A percentile compares a stretch with the other conserved stretches of the same genome.
Conservation (phyloP, 2,113 vertebrate genomes). For the Chionodraco myersi region DNA sequence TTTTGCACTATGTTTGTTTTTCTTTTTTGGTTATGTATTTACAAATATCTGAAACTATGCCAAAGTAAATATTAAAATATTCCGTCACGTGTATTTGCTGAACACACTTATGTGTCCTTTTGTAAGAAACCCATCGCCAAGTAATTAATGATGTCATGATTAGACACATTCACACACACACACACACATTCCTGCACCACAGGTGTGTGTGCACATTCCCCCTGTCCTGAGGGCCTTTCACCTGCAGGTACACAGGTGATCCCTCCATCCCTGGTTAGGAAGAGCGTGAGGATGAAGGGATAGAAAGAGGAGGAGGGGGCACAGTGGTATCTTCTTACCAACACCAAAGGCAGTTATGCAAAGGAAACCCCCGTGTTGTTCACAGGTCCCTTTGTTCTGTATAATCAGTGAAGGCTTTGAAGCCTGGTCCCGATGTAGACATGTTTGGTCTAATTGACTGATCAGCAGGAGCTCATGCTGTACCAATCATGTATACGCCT, state of each 20-base stretch:
- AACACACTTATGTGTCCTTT: slow-evolving; percentile 54
- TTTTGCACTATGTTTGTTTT: slow-evolving; percentile 79
- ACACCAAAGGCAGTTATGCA: slow-evolving; percentile 68
- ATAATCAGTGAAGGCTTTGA: slow-evolving; percentile 77
- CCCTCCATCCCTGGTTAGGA: slow-evolving; percentile 58
- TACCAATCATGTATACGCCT: slow-evolving; percentile 61
- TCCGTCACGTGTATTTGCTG: slow-evolving; percentile 35
- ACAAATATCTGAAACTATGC: slow-evolving; percentile 43
- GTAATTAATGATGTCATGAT: slow-evolving; percentile 20
- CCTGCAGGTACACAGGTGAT: slow-evolving; percentile 67
- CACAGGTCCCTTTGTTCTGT: slow-evolving; percentile 73
- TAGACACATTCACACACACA: slow-evolving; percentile 16
- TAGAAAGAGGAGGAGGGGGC: slow-evolving; percentile 48
- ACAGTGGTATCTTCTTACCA: slow-evolving; percentile 76
- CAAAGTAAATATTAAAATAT: slow-evolving; percentile 30
- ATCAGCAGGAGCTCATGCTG: slow-evolving; percentile 66
- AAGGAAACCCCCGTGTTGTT: slow-evolving; percentile 57
- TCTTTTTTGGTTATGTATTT: slow-evolving; percentile 32
- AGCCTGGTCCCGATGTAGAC: slow-evolving; percentile 61
- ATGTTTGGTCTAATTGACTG: slow-evolving; percentile 73
- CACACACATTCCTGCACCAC: slow-evolving; percentile 63
- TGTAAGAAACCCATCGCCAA: slow-evolving; percentile 19
- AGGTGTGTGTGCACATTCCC: slow-evolving; percentile 73
- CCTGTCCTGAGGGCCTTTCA: slow-evolving; percentile 59
- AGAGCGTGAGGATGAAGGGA: slow-evolving; percentile 64